phyloP scores from a whole-genome alignment of 1,140 invertebrate genomes.

The Drosophila ambigua region DNA sequence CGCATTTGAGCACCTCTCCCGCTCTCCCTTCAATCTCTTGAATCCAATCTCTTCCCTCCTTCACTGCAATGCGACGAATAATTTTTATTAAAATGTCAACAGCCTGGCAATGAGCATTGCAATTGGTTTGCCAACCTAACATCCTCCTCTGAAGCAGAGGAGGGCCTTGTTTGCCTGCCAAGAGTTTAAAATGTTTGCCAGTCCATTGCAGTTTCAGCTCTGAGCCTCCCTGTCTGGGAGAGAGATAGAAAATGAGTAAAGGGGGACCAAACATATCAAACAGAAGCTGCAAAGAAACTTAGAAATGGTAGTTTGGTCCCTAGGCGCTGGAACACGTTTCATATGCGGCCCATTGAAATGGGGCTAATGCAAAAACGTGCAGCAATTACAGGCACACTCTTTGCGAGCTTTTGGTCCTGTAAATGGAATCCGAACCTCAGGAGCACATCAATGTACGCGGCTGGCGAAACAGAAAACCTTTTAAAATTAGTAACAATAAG shows the following conservation, averaged over 20 bases:
- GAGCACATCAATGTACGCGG: conserved; percentile 4
- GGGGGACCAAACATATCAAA: conserved; percentile 38
- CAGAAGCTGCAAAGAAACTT: conserved; percentile 8
- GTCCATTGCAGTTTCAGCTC: conserved; percentile 26
- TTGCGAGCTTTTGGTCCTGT: conserved; percentile 34
- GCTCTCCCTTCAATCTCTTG: background rate
- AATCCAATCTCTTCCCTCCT: conserved; percentile 1
- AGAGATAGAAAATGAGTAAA: conserved; percentile 23
- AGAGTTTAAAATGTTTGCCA: conserved; percentile 55
- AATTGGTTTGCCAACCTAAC: conserved; percentile 22
- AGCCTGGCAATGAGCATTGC: conserved; percentile 55
- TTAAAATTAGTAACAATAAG: no score
- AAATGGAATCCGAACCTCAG: conserved; percentile 11
- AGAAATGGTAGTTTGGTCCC: conserved; percentile 32
- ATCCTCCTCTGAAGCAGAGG: conserved; percentile 10
- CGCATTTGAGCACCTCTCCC: background rate
- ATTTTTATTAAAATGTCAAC: conserved; percentile 63
- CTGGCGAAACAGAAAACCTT: background rate
- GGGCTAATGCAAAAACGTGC: conserved; percentile 52
- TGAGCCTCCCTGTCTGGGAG: background rate
- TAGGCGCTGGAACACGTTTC: conserved; percentile 46
- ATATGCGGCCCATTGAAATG: conserved; percentile 39
- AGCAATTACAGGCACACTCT: conserved; percentile 52
- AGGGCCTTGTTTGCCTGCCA: conserved; percentile 41
- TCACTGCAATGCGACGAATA: conserved; percentile 49